phyloP scores from a whole-genome alignment of 1,140 invertebrate genomes.

The Calliphora vicina region DNA sequence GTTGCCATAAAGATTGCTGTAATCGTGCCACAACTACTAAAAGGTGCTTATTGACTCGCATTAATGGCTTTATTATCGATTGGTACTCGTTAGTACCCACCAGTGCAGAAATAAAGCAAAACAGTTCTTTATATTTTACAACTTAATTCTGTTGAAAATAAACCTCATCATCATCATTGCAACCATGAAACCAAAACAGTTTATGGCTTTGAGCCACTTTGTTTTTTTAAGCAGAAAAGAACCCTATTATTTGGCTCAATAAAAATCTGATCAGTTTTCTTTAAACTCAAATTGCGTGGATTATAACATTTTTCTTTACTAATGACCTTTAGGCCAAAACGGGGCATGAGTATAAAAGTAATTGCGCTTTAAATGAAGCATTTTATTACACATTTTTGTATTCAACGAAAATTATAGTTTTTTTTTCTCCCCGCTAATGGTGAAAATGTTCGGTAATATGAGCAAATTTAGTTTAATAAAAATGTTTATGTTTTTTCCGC shows the following conservation, averaged over 20 bases:
- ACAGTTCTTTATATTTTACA: not conserved
- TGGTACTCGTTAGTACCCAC: not conserved
- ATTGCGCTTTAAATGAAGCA: conserved; percentile 12
- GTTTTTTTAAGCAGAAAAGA: not conserved
- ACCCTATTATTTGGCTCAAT: conserved; percentile 27
- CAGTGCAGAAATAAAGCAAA: not conserved
- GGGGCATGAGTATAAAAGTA: not conserved
- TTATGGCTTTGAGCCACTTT: not conserved
- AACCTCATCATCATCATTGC: not conserved
- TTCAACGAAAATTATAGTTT: not conserved
- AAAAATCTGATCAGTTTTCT: conserved; percentile 25
- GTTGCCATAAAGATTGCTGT: not conserved
- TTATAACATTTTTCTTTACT: not conserved
- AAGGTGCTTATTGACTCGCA: conserved; percentile 29
- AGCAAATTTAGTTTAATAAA: not conserved
- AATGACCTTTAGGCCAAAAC: not conserved
- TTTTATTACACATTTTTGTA: conserved; percentile 16
- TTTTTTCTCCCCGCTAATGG: not conserved
- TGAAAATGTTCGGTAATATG: not conserved
- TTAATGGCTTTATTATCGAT: conserved; percentile 33
- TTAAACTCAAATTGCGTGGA: conserved; percentile 6
- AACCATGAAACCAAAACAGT: not conserved
- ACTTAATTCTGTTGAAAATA: not conserved
- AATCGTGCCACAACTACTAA: not conserved
- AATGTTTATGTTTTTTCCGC: not conserved